Evolutionary conservation across 2,797 vertebrate genomes (phyloP).

Genomic region (Darevskia nairensis): DNA sequence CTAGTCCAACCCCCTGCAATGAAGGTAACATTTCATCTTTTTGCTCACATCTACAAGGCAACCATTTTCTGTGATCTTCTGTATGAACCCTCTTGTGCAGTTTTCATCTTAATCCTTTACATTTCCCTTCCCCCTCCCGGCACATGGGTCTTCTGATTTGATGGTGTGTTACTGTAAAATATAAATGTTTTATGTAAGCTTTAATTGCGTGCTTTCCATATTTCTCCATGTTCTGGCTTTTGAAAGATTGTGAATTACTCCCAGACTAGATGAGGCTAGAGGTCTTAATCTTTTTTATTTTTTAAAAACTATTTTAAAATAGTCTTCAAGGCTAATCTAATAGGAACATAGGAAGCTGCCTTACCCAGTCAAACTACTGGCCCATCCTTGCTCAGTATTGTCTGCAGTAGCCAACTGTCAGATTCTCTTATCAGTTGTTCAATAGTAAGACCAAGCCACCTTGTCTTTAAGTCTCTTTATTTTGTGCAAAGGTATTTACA

Average conservation of each 20-base stretch:
- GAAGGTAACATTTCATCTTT: background rate
- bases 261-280: background rate
- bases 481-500: too few species aligned
- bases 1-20: too few species aligned
- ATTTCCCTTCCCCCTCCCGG: background rate
- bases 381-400: too few species aligned
- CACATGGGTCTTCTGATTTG: background rate
- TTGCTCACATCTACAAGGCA: background rate
- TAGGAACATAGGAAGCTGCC: too few species aligned
- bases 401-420: too few species aligned
- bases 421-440: too few species aligned
- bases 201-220: background rate
- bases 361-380: too few species aligned
- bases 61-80: background rate
- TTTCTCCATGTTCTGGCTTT: background rate
- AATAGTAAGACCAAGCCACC: too few species aligned
- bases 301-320: too few species aligned
- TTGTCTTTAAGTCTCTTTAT: too few species aligned
- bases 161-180: background rate
- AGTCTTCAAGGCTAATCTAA: too few species aligned
- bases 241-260: background rate
- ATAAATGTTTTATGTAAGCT: background rate
- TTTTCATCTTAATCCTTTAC: slow-evolving; percentile 10
- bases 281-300: background rate
- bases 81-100: background rate